Evolutionary conservation across 2,888 invertebrate species (phyloP).

Genomic region (Cremastobaeus sp.): DNA sequence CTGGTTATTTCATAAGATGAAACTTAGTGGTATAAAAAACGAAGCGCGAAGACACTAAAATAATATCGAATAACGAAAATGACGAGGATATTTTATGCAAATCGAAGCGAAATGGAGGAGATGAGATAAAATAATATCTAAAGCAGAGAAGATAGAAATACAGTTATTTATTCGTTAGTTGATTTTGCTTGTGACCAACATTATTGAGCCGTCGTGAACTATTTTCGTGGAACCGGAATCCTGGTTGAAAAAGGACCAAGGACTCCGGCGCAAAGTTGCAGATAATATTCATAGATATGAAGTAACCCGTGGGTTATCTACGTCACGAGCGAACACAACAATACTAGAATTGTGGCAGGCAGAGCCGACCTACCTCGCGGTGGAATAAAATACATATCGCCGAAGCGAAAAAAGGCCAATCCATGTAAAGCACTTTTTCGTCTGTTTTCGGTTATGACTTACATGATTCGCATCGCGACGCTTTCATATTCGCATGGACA

Average conservation of each 20-base stretch:
- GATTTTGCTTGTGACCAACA: no score
- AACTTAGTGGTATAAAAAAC: no score
- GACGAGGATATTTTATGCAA: no score
- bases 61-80: no score
- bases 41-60: no score
- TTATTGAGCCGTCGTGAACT: slow-evolving; percentile 63
- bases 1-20: no score
- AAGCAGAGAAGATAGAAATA: no score
- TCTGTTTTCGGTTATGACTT: slow-evolving; percentile 31
- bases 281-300: slow-evolving; percentile 69
- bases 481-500: slow-evolving; percentile 17
- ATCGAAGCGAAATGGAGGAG: no score
- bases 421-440: slow-evolving; percentile 17
- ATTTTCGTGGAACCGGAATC: slow-evolving; percentile 66
- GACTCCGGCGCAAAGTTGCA: slow-evolving; percentile 65
- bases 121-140: no score
- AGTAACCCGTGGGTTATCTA: slow-evolving; percentile 67
- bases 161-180: slow-evolving; percentile 13
- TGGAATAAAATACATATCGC: slow-evolving; percentile 46
- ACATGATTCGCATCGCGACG: slow-evolving; percentile 25
- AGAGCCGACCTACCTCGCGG: slow-evolving; percentile 54
- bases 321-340: slow-evolving; percentile 63
- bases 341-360: slow-evolving; percentile 62
- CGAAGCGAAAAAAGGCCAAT: slow-evolving; percentile 16
- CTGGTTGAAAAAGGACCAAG: slow-evolving; percentile 62